Evolutionary conservation across 2,888 invertebrate species (phyloP).

Genomic region (Dynastes hyllus): DNA sequence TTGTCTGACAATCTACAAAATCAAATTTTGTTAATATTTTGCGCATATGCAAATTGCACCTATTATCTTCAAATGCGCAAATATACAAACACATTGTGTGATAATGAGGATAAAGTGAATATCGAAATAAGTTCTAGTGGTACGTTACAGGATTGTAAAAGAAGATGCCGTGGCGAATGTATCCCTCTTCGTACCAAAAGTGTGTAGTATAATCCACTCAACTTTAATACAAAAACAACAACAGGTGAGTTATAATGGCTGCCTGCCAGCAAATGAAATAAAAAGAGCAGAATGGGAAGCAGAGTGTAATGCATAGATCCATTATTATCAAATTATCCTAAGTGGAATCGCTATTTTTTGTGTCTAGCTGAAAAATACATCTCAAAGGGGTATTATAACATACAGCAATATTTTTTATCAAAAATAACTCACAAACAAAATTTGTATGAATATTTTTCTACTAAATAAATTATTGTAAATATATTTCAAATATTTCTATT

Average conservation of each 20-base stretch:
- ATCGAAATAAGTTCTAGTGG: constrained; percentile 55
- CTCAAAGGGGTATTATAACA: too few relatives aligned
- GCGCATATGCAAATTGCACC: constrained; percentile 19
- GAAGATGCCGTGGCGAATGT: constrained; percentile 75
- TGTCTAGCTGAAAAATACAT: neutral
- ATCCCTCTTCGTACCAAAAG: constrained; percentile 77
- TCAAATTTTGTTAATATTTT: constrained; percentile 23
- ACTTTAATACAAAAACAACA: constrained; percentile 55
- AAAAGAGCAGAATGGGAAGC: constrained; percentile 28
- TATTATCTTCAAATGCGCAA: constrained; percentile 17
- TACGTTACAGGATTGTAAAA: constrained; percentile 69
- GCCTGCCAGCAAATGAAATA: constrained; percentile 38
- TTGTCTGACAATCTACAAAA: constrained; percentile 27
- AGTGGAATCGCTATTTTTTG: neutral
- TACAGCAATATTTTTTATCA: too few relatives aligned
- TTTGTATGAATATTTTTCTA: too few relatives aligned
- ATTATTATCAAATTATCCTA: neutral
- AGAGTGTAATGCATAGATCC: constrained; percentile 32
- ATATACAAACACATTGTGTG: constrained; percentile 36
- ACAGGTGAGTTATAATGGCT: constrained; percentile 59
- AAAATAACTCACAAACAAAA: too few relatives aligned
- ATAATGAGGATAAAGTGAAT: constrained; percentile 17
- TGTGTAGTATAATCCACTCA: constrained; percentile 69
- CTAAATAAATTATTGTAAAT: too few relatives aligned
- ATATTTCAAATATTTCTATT: too few relatives aligned